These are phyloP conservation scores for Drosophila sechellia DNA, from an alignment of 1,140 invertebrate species.

Conservation along the genomic window DNA sequence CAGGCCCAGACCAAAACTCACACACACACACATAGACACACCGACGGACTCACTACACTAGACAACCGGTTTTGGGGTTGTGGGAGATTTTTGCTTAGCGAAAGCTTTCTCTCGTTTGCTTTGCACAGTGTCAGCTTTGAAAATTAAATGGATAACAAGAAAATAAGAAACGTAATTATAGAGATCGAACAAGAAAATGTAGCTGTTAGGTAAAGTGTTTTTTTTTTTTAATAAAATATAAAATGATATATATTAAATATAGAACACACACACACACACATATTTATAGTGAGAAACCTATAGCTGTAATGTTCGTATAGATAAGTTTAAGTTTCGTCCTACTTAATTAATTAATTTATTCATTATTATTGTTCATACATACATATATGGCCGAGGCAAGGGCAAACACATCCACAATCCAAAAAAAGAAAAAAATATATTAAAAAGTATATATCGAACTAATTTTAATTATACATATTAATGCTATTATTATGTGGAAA, in stretches of 20 bases:
- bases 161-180: constrained; percentile 44
- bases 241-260: constrained; percentile 27
- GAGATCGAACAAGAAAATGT: constrained; percentile 35
- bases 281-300: constrained; percentile 42
- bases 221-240: constrained; percentile 48
- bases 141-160: constrained; percentile 2
- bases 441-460: constrained; percentile 26
- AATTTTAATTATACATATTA: constrained; percentile 41
- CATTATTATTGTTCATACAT: constrained; percentile 35
- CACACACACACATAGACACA: not conserved
- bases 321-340: constrained; percentile 47
- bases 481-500: constrained; percentile 51
- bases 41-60: constrained; percentile 17
- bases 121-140: constrained; percentile 40
- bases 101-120: constrained; percentile 53
- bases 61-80: constrained; percentile 28
- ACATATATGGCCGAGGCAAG: constrained; percentile 28
- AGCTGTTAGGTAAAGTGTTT: constrained; percentile 40
- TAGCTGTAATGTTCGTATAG: constrained; percentile 46
- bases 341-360: constrained; percentile 63
- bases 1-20: constrained; percentile 28
- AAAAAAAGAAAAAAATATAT: constrained; percentile 12
- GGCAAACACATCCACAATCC: constrained; percentile 34
- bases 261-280: constrained; percentile 23
- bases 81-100: constrained; percentile 51